phyloP scores from a whole-genome alignment of 2,888 invertebrate species.

The Heliconius charithonia region DNA sequence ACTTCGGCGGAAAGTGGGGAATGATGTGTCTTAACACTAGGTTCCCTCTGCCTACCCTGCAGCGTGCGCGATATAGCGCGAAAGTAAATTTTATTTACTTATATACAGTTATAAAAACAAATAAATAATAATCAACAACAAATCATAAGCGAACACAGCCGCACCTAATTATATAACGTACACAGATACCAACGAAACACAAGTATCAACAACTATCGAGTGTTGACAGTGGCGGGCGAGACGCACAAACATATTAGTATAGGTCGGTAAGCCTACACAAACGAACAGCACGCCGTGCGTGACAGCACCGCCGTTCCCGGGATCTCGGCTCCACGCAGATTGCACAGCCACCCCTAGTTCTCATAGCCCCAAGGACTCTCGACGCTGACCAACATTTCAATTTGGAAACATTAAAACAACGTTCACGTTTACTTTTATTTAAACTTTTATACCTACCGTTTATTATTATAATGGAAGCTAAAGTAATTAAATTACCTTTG shows the following conservation, averaged over 20 bases:
- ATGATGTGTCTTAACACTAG: no score
- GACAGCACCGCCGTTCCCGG: conserved; percentile 64
- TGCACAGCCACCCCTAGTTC: conserved; percentile 55
- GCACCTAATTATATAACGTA: neutral
- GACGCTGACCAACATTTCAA: conserved; percentile 32
- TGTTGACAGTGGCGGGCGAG: no score
- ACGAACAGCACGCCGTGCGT: conserved; percentile 72
- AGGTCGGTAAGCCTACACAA: conserved; percentile 74
- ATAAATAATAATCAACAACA: neutral
- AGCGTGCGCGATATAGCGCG: no score
- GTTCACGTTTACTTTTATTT: conserved; percentile 10
- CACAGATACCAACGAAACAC: conserved; percentile 13
- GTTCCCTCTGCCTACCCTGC: no score
- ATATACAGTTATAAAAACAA: no score
- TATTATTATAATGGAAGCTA: conserved; percentile 7
- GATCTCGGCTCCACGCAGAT: conserved; percentile 64
- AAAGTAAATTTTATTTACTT: no score
- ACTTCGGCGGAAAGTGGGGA: no score
- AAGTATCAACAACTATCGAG: no score
- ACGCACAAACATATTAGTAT: conserved; percentile 72
- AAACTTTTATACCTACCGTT: conserved; percentile 12
- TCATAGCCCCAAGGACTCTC: conserved; percentile 47
- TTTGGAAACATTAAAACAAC: conserved; percentile 24
- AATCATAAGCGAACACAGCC: neutral
- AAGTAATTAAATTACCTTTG: conserved; percentile 19